Percentiles rank a stretch among this genome's conserved stretches.
Conservation (phyloP, 2,888 invertebrate genomes). For the Metellina segmentata region DNA sequence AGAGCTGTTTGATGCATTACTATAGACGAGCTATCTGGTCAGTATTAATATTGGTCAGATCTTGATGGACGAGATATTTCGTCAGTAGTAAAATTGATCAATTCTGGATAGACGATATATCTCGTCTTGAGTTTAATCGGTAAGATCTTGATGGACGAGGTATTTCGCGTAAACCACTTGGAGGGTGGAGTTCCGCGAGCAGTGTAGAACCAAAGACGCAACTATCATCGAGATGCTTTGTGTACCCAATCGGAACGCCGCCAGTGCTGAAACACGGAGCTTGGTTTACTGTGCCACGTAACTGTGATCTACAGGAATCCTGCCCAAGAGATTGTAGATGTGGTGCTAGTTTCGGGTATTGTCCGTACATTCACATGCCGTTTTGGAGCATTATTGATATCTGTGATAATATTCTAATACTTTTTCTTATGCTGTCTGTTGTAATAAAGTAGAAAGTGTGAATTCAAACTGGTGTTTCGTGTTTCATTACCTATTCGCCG, state of each 20-base stretch:
- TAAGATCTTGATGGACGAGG: too few relatives aligned
- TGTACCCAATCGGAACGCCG: slow-evolving; percentile 1
- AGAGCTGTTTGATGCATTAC: too few relatives aligned
- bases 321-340: slow-evolving; percentile 58
- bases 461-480: slow-evolving; percentile 16
- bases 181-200: neutral
- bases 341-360: slow-evolving; percentile 69
- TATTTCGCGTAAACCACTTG: too few relatives aligned
- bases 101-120: too few relatives aligned
- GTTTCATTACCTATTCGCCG: too few relatives aligned
- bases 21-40: too few relatives aligned
- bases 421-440: slow-evolving; percentile 73
- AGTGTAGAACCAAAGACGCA: neutral
- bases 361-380: slow-evolving; percentile 36
- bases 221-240: neutral
- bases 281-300: slow-evolving; percentile 53
- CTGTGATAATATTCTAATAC: slow-evolving; percentile 73
- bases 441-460: slow-evolving; percentile 68
- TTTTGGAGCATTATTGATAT: slow-evolving; percentile 62
- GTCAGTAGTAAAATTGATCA: too few relatives aligned
- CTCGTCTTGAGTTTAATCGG: too few relatives aligned
- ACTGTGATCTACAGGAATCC: slow-evolving; percentile 73
- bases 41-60: too few relatives aligned
- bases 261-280: slow-evolving; percentile 13
- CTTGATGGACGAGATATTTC: too few relatives aligned